Base-by-base conservation (phyloP, 2,113 vertebrate species). In the Pluvialis apricaria region DNA sequence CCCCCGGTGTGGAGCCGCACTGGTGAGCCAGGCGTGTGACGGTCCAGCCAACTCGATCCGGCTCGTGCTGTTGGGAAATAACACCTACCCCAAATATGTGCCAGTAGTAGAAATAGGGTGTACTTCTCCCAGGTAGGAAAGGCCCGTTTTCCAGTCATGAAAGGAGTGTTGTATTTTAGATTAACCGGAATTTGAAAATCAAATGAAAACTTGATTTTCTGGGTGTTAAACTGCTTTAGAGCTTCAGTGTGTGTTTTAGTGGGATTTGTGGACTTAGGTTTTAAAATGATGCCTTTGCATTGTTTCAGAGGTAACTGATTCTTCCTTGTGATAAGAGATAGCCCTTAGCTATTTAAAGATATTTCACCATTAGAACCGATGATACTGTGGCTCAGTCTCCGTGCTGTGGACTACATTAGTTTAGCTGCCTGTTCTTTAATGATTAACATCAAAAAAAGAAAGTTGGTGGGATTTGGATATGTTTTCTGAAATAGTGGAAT, bases 1-100 rank as follows among this genome's bases (percentile, higher is more conserved):
- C 9, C 8, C 8, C 0, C 0, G 3, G 0, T 32, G 15, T 26
- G n/a, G 66, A 70, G 47, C 38, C 52, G 57, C 17, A 18, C 36
- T 1, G 2, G 13, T 38, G 71, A 76, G 52, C 42, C 61, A 34
- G 71, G 19, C 4, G 3, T 42, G 57, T 42, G 57, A 28, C 5
- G 9, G 58, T 51, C 38, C 31, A 44, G 61, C 68, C n/a, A n/a
- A 29, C 3, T 6, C 1, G 3, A 40, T 38, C 42, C 2, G 2
- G n/a, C 36, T 66, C 3, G 0, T 36, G n/a, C 32, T 66, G 42
- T 31, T 81, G 14, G 42, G 45, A 32, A 78, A 26, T 26, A 38
- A 36, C 55, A 45, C 36, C 62, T 40, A 15, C 24, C 9, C 22
- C 12, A 52, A 25, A 52, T 5, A 3, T 8, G 2, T 32, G 42